These are phyloP conservation scores for Anas flavirostris DNA, from an alignment of 2,797 vertebrate genomes.

Conservation along the genomic window DNA sequence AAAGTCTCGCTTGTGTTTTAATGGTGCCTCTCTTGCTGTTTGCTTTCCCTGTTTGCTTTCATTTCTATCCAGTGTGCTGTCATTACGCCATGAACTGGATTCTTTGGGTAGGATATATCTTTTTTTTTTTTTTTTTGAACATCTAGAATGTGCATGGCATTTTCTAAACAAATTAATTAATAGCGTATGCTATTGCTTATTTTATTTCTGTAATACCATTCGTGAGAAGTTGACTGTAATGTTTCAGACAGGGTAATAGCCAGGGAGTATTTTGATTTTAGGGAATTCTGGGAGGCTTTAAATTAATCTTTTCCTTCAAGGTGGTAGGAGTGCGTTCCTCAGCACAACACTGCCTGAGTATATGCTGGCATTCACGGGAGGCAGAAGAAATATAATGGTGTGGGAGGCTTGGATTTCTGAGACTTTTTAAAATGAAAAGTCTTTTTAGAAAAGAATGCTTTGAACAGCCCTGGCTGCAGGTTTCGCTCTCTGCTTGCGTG, in stretches of 20 bases:
- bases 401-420: not conserved
- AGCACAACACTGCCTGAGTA: not conserved
- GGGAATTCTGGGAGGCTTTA: slow-evolving; percentile 38
- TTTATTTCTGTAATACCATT: not conserved
- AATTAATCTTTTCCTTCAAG: slow-evolving; percentile 35
- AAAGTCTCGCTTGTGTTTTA: not conserved
- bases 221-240: not conserved
- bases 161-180: not conserved
- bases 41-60: slow-evolving; percentile 4
- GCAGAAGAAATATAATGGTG: not conserved
- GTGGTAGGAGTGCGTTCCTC: not conserved
- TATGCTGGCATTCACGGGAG: not conserved
- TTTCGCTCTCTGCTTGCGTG: fast-evolving
- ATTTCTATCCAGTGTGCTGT: not conserved
- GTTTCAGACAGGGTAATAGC: slow-evolving; percentile 14
- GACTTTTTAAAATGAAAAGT: not conserved
- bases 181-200: not conserved
- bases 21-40: not conserved
- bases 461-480: not conserved
- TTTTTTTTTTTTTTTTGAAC: not conserved
- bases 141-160: not conserved
- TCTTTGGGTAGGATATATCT: not conserved
- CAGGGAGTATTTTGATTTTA: slow-evolving; percentile 30
- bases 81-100: not conserved
- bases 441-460: not conserved